phyloP scores from a whole-genome alignment of 2,888 invertebrate genomes.

The Orthosia gracilis region DNA sequence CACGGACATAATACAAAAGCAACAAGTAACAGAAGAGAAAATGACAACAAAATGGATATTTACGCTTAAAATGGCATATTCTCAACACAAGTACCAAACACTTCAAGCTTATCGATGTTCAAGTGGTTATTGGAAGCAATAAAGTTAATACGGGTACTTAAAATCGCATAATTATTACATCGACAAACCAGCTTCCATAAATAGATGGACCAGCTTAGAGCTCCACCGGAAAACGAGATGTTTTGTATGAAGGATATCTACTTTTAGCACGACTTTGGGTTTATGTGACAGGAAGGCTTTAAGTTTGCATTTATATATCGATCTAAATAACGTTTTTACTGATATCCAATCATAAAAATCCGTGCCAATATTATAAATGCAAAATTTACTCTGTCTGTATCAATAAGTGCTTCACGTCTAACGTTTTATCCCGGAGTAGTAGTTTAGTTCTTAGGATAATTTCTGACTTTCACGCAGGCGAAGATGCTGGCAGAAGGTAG shows the following conservation, averaged over 20 bases:
- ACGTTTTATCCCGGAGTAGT: no score
- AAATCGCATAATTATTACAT: constrained; percentile 24
- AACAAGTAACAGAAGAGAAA: background rate
- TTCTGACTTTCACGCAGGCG: no score
- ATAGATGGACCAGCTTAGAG: constrained; percentile 18
- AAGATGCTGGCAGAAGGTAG: no score
- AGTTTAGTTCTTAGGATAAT: no score
- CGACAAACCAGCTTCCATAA: constrained; percentile 6
- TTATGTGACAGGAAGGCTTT: constrained; percentile 4
- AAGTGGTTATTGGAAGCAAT: constrained; percentile 13
- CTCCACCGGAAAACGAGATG: background rate
- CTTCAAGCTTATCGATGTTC: constrained; percentile 6
- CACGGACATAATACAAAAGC: background rate
- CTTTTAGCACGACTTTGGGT: constrained; percentile 7
- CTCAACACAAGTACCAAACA: background rate
- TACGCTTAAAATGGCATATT: background rate
- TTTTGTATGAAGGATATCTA: constrained; percentile 12
- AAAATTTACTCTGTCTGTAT: no score
- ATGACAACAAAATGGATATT: background rate
- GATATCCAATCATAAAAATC: no score
- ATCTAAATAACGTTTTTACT: background rate
- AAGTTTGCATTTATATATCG: background rate
- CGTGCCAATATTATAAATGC: no score
- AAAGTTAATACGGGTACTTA: constrained; percentile 5
- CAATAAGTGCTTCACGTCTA: no score